phyloP scores from a whole-genome alignment of 2,888 invertebrate genomes.

The Scaptomyza tumidula region DNA sequence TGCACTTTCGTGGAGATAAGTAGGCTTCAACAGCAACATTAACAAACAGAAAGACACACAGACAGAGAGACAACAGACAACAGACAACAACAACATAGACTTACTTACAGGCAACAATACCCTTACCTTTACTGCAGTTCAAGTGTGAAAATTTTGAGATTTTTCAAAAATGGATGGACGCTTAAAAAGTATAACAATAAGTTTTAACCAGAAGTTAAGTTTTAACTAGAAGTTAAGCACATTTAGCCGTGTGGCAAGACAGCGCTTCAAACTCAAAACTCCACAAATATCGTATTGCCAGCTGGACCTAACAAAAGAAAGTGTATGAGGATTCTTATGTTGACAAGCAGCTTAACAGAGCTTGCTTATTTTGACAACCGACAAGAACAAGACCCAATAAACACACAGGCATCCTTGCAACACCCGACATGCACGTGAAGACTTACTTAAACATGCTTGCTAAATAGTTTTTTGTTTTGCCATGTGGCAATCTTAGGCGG shows the following conservation, averaged over 20 bases:
- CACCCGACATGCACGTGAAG: too few species aligned
- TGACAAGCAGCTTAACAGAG: neutral
- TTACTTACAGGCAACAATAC: constrained; percentile 11
- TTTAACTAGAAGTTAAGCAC: too few species aligned
- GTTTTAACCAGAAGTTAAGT: too few species aligned
- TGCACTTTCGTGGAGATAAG: constrained; percentile 46
- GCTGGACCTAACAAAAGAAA: too few species aligned
- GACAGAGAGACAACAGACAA: neutral
- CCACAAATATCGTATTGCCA: too few species aligned
- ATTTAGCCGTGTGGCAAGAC: neutral
- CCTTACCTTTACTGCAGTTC: neutral
- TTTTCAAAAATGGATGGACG: too few species aligned
- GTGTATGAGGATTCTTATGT: neutral
- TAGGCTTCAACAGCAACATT: constrained; percentile 41
- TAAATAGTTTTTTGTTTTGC: neutral
- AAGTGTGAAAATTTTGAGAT: too few species aligned
- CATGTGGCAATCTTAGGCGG: constrained; percentile 8
- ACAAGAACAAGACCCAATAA: neutral
- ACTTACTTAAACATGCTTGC: too few species aligned
- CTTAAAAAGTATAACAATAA: too few species aligned
- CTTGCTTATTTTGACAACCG: neutral
- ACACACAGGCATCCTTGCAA: neutral
- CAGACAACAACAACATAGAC: constrained; percentile 4
- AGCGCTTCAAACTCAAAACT: neutral
- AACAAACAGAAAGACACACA: neutral